Evolutionary conservation across 2,797 vertebrate species (phyloP), one percentile per base, ranked within the genome.

Genomic region (Chelidonichthys spinosus): DNA sequence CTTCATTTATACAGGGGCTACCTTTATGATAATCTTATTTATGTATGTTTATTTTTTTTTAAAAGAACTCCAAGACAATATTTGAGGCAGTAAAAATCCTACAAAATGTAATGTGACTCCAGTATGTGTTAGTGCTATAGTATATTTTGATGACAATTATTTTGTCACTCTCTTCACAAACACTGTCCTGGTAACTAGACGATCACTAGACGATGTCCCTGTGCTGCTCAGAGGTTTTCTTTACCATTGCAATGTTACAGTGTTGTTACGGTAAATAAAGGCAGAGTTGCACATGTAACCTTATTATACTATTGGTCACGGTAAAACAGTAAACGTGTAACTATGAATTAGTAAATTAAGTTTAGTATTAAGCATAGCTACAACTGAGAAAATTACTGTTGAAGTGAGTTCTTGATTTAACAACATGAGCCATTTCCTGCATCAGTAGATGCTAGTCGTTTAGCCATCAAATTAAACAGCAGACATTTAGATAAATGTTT

Each of bases 401-500:
- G 35, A 4, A 44, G 14, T 56, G 32, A 15, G 32, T 49, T 70
- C 7, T 37, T 67, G 6, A 44, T 58, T 32, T 63, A 9, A 35
- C 9, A 40, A 62, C 8, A 7, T 49, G 1, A 64, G 6, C 40
- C 8, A 7, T 35, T 50, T 11, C 46, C 17, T 64, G 36, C 17
- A 56, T 72, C 36, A 63, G 4, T 52, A 59, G 6, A 8, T 8
- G 14, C 13, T 11, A 42, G 46, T 56, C 33, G 15, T 60, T 44
- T 39, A 56, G 2, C 0, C 11, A 40, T 17, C 17, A 61, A 40
- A 72, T 46, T 35, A 15, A 39, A 25, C 32, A 54, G 25, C 25
- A 35, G 40, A 63, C 17, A 39, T 75, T 36, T 33, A 52, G 64
- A 63, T 62, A 42, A 18, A 33, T 72, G 25, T 36, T 62, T 54